These are phyloP conservation scores for Pseudachorutes palmiensis DNA, from an alignment of 1,140 invertebrate species.

Conservation along the genomic window DNA sequence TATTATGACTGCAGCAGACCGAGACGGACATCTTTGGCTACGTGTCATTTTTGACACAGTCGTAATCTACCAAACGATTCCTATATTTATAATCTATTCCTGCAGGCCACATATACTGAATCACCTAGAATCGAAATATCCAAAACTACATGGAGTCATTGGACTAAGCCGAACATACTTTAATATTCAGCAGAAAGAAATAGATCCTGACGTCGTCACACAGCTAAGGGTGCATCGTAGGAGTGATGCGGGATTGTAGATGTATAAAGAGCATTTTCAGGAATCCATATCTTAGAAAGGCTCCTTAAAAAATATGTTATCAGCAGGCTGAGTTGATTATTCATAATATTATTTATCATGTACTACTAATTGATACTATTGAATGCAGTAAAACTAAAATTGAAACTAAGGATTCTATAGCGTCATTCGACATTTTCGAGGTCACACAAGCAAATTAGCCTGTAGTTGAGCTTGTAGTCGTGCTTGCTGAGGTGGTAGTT, in stretches of 20 bases:
- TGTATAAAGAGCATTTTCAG: neutral
- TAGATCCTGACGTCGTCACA: neutral
- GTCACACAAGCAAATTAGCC: too few relatives aligned
- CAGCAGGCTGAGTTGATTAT: neutral
- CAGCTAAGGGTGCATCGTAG: neutral
- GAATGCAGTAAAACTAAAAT: too few relatives aligned
- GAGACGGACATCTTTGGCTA: neutral
- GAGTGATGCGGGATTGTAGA: neutral
- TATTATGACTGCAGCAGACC: neutral
- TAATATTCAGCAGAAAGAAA: neutral
- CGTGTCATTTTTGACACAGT: neutral
- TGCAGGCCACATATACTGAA: neutral
- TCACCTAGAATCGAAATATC: slow-evolving; percentile 1
- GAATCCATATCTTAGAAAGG: neutral
- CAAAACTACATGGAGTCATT: neutral
- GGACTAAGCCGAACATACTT: neutral
- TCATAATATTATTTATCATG: too few relatives aligned
- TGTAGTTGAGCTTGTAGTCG: too few relatives aligned
- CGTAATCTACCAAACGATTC: slow-evolving; percentile 2
- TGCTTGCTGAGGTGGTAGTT: too few relatives aligned
- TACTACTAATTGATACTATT: too few relatives aligned
- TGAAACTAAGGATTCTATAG: too few relatives aligned
- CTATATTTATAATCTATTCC: neutral
- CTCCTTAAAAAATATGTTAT: neutral
- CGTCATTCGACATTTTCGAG: too few relatives aligned